Conservation (phyloP, 2,888 invertebrate genomes). For the Eudasyphora cyanicolor region DNA sequence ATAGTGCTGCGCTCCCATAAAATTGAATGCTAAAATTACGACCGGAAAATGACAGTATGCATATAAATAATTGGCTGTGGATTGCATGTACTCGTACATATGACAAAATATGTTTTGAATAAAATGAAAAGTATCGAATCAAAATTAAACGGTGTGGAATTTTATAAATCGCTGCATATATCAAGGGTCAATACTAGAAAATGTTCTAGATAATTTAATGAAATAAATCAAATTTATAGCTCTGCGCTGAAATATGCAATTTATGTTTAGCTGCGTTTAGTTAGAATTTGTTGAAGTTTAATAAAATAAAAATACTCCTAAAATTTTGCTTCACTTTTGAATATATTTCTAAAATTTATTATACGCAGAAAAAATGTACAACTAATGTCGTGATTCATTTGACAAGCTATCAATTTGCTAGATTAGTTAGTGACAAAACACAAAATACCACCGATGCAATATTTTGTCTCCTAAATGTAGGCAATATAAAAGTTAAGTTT, state of each 20-base stretch:
- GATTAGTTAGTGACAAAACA: too few relatives aligned
- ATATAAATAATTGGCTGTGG: neutral
- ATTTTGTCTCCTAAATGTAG: too few relatives aligned
- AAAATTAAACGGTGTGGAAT: neutral
- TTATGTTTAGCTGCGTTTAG: too few relatives aligned
- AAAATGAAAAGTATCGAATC: neutral
- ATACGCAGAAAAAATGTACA: too few relatives aligned
- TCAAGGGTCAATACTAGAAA: neutral
- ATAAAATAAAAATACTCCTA: neutral
- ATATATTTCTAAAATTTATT: too few relatives aligned
- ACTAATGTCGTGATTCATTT: too few relatives aligned
- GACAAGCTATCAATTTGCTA: too few relatives aligned
- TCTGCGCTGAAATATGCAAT: neutral
- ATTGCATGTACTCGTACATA: too few relatives aligned
- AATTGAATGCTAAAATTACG: neutral
- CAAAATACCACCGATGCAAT: too few relatives aligned
- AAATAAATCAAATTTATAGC: constrained; percentile 1
- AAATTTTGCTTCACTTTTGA: neutral
- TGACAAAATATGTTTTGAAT: neutral
- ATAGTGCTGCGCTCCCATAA: neutral
- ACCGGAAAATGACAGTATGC: neutral
- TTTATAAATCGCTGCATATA: neutral
- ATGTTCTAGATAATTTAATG: constrained; percentile 6
- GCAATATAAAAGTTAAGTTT: too few relatives aligned
- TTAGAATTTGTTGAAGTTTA: neutral